phyloP scores from a whole-genome alignment of 2,797 vertebrate genomes.

The Glossophaga mutica region DNA sequence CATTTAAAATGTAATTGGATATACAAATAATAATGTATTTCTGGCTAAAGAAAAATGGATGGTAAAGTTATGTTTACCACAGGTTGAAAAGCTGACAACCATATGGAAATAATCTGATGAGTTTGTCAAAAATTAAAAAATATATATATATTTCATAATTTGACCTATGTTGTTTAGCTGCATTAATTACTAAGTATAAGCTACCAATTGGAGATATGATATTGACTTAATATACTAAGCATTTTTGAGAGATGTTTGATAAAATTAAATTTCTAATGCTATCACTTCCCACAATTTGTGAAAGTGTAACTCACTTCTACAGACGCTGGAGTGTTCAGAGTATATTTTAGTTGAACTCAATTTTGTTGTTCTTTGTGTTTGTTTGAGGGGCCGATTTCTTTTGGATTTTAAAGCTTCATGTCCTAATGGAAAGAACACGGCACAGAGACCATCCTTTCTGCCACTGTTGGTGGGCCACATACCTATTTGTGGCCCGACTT shows the following conservation, averaged over 20 bases:
- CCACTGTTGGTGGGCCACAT: neutral
- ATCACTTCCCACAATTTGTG: neutral
- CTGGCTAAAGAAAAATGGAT: neutral
- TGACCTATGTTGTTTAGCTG: neutral
- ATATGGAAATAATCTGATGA: neutral
- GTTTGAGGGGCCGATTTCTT: neutral
- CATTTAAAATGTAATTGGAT: neutral
- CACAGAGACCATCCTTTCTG: neutral
- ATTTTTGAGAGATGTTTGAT: neutral
- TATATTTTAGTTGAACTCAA: neutral
- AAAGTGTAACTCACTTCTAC: neutral
- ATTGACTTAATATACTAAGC: neutral
- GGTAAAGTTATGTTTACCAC: neutral
- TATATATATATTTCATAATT: neutral
- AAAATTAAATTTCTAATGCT: neutral
- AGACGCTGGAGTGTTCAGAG: neutral
- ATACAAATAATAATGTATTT: constrained; percentile 27
- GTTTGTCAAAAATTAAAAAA: neutral
- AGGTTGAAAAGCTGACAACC: neutral
- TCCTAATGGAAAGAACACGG: neutral
- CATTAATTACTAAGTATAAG: neutral
- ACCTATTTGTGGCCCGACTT: neutral
- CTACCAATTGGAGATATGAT: neutral
- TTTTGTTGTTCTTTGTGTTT: neutral
- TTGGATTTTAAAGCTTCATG: neutral